Evolutionary conservation across 2,113 vertebrate genomes (phyloP), one percentile per base, ranked within the genome.

Genomic region (Seriola rivoliana): DNA sequence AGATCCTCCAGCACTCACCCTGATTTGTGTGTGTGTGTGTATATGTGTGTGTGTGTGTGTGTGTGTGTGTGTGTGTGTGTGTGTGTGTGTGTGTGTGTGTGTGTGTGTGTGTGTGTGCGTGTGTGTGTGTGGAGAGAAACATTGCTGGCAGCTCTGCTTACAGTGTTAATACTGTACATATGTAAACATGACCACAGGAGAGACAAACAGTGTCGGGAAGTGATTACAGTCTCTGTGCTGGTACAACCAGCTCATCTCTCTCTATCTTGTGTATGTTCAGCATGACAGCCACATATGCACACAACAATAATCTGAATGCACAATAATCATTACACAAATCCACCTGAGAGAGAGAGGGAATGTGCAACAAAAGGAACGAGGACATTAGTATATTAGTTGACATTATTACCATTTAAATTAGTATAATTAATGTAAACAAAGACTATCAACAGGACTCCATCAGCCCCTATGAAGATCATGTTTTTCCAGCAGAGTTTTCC

Each of bases 171-270:
- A 79, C 12, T 80, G 29, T 40, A n/a, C 54, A 66, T 25, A 78
- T 78, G 70, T 79, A 78, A 81, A 83, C 60, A 76, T 7, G 21
- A 38, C 59, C 13, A 42, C 17, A 54, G 25, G 3, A 54, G 19
- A 60, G 23, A 55, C 64, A 74, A 80, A 78, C 42, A 77, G 8
- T 52, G 73, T 23, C 52, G 2, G 36, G 19, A 68, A 40, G 25
- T 42, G 50, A 65, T 50, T 57, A 80, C 81, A 62, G 63, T 40
- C n/a, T 25, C 57, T 50, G 68, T 70, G 81, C 48, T 76, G 85
- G 59, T 34, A 54, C 14, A 67, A 54, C 34, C 42, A 32, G 64
- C 42, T 66, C 12, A 44, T 50, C 32, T 55, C 25, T 63, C 6
- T 29, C 29, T 29, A 48, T 1, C 23, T 6, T 66, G 19, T 17